phyloP scores from a whole-genome alignment of 2,113 vertebrate genomes.

The Columba livia region DNA sequence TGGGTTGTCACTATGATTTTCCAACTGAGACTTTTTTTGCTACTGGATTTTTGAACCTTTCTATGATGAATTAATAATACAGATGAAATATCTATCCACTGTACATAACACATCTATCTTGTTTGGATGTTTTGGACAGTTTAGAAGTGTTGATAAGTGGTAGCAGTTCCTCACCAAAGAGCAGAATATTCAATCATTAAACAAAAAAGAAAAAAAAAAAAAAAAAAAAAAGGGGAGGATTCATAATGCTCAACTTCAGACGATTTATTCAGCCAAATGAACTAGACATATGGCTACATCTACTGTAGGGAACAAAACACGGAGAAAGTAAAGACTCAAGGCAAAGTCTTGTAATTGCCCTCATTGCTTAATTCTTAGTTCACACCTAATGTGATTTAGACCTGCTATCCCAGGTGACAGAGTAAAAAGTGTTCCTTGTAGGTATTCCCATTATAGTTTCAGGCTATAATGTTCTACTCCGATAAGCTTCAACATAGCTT shows the following conservation, averaged over 20 bases:
- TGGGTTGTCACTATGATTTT: not conserved
- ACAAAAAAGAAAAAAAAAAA: not conserved
- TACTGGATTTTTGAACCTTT: not conserved
- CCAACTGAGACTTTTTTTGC: not conserved
- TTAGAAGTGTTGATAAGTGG: constrained; percentile 21
- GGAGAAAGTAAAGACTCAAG: not conserved
- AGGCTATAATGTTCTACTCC: not conserved
- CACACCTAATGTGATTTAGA: not conserved
- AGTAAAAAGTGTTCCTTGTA: not conserved
- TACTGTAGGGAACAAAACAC: not conserved
- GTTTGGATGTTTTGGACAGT: not conserved
- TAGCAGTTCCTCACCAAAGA: constrained; percentile 28
- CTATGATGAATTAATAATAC: not conserved
- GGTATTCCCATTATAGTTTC: not conserved
- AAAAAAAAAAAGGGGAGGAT: not conserved
- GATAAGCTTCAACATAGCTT: not conserved
- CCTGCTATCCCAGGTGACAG: not conserved
- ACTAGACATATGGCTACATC: not conserved
- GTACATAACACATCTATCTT: not conserved
- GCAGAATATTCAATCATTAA: not conserved
- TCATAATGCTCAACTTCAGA: not conserved
- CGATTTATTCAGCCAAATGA: not conserved
- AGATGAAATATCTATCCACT: constrained; percentile 4
- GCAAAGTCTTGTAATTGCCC: not conserved
- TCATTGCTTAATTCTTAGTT: not conserved